A percentile compares a stretch with the other conserved stretches of the same genome.
These are phyloP conservation scores for Saguinus midas DNA, from an alignment of 2,113 vertebrate species.

Conservation along the genomic window DNA sequence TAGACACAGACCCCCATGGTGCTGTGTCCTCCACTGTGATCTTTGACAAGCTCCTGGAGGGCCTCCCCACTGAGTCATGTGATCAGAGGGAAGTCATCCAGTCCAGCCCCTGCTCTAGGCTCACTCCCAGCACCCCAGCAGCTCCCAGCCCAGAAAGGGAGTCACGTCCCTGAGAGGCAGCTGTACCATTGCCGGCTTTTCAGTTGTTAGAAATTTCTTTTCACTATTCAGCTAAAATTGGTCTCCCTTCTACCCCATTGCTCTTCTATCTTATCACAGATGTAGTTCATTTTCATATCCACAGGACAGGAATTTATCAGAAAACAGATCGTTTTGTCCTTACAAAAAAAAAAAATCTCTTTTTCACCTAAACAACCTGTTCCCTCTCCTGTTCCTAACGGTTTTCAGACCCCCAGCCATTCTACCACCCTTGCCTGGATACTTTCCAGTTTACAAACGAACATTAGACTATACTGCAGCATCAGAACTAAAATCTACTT, in stretches of 20 bases:
- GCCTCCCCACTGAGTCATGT: not conserved
- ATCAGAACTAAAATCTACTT: not conserved
- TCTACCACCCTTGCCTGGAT: not conserved
- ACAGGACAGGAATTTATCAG: not conserved
- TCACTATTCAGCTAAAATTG: conserved; percentile 32
- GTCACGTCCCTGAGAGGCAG: not conserved
- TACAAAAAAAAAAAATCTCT: not conserved
- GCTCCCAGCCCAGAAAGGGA: not conserved
- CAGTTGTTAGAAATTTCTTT: not conserved
- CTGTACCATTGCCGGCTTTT: not conserved
- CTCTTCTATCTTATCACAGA: not conserved
- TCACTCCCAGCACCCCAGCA: not conserved
- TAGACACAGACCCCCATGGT: conserved; percentile 35
- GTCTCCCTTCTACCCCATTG: not conserved
- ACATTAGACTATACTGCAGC: not conserved
- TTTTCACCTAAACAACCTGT: not conserved
- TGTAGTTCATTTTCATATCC: not conserved
- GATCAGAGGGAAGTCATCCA: not conserved
- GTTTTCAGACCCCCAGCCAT: not conserved
- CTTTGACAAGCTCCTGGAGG: not conserved
- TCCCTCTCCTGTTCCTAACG: not conserved
- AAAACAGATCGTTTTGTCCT: conserved; percentile 33
- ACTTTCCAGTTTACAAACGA: conserved; percentile 22
- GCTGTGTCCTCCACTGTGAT: not conserved
- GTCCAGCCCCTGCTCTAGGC: not conserved